These are phyloP conservation scores for Microcebus jonahi DNA, from an alignment of 2,113 vertebrate species.

Conservation along the genomic window DNA sequence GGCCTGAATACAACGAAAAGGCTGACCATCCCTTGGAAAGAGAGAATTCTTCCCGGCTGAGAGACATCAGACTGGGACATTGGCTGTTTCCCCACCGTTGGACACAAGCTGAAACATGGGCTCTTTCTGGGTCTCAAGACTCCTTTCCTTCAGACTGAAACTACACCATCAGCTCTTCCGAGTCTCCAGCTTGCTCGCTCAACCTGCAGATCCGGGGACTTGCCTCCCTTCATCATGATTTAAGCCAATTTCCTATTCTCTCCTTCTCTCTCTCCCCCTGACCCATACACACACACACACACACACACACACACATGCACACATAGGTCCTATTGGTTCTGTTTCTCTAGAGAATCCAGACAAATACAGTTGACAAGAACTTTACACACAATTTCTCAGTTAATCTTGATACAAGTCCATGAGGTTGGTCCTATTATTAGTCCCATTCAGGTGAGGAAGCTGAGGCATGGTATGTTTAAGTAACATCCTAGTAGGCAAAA, in stretches of 20 bases:
- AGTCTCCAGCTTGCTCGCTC: not conserved
- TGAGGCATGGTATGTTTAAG: not conserved
- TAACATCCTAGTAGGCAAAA: not conserved
- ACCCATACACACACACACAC: not conserved
- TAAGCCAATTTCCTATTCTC: not conserved
- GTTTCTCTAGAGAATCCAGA: not conserved
- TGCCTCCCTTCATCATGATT: not conserved
- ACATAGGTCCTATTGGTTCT: not conserved
- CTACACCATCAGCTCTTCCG: too few relatives aligned
- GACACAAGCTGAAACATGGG: not conserved
- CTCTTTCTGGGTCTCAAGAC: not conserved
- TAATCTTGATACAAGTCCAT: not conserved
- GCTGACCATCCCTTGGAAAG: not conserved
- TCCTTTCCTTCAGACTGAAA: not conserved
- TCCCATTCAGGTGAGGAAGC: not conserved
- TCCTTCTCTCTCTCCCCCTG: accelerated
- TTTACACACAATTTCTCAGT: not conserved
- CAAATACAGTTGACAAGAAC: not conserved
- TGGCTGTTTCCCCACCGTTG: not conserved
- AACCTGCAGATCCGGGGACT: not conserved
- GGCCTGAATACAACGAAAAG: not conserved
- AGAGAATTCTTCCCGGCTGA: not conserved
- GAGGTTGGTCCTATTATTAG: not conserved
- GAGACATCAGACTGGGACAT: not conserved
- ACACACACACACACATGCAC: not conserved